Percentiles rank a stretch among this genome's conserved stretches.
phyloP scores from a whole-genome alignment of 2,888 invertebrate genomes.

The Acrobasis consociella region DNA sequence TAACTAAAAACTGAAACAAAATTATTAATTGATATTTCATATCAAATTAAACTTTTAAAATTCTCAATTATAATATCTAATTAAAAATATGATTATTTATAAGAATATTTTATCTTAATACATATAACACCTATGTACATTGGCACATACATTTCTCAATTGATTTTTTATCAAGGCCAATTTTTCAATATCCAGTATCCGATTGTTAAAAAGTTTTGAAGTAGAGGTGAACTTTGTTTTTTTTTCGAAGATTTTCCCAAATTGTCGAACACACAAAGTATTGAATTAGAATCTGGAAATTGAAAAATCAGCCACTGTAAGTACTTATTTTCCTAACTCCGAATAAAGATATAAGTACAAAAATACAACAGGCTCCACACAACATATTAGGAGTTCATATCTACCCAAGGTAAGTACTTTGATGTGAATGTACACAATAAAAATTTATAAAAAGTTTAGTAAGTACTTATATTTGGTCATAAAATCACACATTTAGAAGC shows the following conservation, averaged over 20 bases:
- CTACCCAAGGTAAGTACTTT: neutral
- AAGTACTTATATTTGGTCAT: slow-evolving; percentile 63
- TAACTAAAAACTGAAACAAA: neutral
- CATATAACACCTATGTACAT: slow-evolving; percentile 26
- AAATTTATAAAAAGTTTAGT: slow-evolving; percentile 48
- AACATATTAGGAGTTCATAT: neutral
- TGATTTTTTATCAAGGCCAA: slow-evolving; percentile 33
- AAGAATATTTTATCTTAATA: slow-evolving; percentile 7
- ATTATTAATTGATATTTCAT: neutral
- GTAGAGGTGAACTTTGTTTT: too few species aligned
- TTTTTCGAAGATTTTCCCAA: too few species aligned
- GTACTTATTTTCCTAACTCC: slow-evolving; percentile 23
- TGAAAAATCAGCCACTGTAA: neutral
- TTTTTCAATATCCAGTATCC: neutral
- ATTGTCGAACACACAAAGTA: too few species aligned
- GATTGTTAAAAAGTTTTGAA: too few species aligned
- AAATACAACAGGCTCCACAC: slow-evolving; percentile 35
- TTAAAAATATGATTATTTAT: neutral
- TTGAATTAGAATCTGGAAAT: neutral
- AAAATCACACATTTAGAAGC: slow-evolving; percentile 62
- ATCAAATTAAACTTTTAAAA: neutral
- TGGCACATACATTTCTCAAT: slow-evolving; percentile 54
- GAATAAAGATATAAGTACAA: slow-evolving; percentile 33
- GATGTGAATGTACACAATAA: slow-evolving; percentile 32
- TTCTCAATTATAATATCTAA: neutral